Percentiles rank a stretch among this genome's conserved stretches.
Conservation (phyloP, 2,888 invertebrate genomes). For the Eutolmus rufibarbis region DNA sequence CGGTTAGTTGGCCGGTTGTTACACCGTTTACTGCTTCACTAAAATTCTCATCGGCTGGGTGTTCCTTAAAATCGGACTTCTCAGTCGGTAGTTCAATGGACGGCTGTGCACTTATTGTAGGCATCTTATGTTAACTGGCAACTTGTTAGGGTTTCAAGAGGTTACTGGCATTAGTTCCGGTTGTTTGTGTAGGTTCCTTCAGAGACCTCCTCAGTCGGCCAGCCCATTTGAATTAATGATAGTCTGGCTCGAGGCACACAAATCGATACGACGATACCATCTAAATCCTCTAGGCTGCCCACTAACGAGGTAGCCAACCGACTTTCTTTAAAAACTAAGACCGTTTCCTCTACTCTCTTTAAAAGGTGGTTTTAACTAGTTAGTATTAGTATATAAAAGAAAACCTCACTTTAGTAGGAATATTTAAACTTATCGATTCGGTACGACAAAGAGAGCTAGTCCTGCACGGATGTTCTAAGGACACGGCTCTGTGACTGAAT, state of each 20-base stretch:
- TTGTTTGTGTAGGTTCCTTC: background rate
- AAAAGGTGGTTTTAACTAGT: background rate
- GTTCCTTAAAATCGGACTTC: slow-evolving; percentile 18
- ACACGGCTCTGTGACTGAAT: slow-evolving; percentile 57
- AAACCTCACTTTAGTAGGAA: background rate
- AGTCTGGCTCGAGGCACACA: background rate
- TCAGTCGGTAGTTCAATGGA: slow-evolving; percentile 51
- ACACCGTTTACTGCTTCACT: slow-evolving; percentile 51
- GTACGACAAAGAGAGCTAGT: background rate
- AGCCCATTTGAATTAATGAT: background rate
- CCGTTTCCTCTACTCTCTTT: background rate
- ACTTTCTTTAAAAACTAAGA: background rate
- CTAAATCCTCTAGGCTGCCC: background rate
- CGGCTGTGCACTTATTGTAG: slow-evolving; percentile 55
- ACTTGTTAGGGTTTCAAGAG: background rate
- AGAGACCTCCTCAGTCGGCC: background rate
- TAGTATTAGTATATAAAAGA: background rate
- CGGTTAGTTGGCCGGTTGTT: slow-evolving; percentile 52
- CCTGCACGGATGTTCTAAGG: background rate
- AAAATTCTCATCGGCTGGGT: slow-evolving; percentile 55
- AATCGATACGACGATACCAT: background rate
- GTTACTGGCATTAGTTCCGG: slow-evolving; percentile 44
- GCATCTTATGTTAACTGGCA: slow-evolving; percentile 54
- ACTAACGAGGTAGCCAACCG: background rate
- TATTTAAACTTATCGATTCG: slow-evolving; percentile 26